phyloP scores from a whole-genome alignment of 2,113 vertebrate species.

The Oryzias woworae region DNA sequence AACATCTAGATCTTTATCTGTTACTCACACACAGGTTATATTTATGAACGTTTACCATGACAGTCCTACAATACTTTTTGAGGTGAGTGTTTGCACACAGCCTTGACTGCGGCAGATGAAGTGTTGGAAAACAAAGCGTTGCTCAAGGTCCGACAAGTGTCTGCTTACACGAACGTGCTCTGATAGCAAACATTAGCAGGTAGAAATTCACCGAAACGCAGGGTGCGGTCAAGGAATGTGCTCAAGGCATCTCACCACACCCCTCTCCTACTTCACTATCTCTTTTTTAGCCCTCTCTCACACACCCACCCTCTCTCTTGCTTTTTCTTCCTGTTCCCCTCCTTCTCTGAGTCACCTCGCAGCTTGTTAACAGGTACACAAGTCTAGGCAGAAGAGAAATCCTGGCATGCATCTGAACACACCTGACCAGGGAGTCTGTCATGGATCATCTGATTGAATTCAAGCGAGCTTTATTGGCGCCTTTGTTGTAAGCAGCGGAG shows the following conservation, averaged over 20 bases:
- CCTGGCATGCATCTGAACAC: conserved; percentile 23
- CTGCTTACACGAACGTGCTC: conserved; percentile 10
- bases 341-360: conserved; percentile 63
- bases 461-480: conserved; percentile 13
- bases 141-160: not conserved
- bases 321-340: conserved; percentile 24
- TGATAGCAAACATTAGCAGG: conserved; percentile 48
- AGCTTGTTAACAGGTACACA: conserved; percentile 50
- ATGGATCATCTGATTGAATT: conserved; percentile 8
- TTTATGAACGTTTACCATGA: too few species aligned
- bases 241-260: conserved; percentile 66
- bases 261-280: conserved; percentile 4
- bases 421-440: conserved; percentile 11
- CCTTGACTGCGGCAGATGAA: not conserved
- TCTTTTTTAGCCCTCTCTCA: conserved; percentile 10
- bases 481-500: not conserved
- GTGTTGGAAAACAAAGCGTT: too few species aligned
- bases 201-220: conserved; percentile 41
- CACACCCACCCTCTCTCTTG: conserved; percentile 2
- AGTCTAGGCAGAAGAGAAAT: conserved; percentile 38
- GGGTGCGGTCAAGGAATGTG: conserved; percentile 69
- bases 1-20: conserved; percentile 10
- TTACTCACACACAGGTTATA: not conserved
- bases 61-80: too few species aligned
- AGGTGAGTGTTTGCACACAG: conserved; percentile 13